Evolutionary conservation across 2,113 vertebrate genomes (phyloP).

Genomic region (Callorhinus ursinus): DNA sequence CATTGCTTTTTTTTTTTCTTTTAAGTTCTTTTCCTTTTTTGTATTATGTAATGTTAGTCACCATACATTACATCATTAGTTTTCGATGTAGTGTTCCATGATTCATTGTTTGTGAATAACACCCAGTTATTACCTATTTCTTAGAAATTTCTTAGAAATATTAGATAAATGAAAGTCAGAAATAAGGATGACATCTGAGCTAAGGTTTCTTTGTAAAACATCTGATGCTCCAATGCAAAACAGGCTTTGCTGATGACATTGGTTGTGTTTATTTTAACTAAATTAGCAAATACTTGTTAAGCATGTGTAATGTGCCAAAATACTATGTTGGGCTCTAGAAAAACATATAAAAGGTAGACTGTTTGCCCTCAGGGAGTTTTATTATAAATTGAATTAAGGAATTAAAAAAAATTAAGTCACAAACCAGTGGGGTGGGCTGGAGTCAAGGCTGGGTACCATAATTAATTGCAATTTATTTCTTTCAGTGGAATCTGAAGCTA

Average conservation of each 20-base stretch:
- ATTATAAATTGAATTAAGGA: not conserved
- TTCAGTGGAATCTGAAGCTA: not conserved
- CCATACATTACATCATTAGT: too few relatives aligned
- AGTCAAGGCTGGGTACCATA: not conserved
- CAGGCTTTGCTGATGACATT: not conserved
- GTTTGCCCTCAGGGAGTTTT: not conserved
- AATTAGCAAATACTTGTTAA: not conserved
- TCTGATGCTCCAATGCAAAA: not conserved
- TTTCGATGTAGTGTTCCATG: too few relatives aligned
- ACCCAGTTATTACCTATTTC: not conserved
- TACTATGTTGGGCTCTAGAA: not conserved
- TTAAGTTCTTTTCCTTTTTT: too few relatives aligned
- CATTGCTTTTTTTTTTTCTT: too few relatives aligned
- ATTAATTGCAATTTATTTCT: conserved; percentile 33
- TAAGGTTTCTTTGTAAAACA: not conserved
- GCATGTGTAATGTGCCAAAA: not conserved
- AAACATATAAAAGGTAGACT: not conserved
- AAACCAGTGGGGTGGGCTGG: not conserved
- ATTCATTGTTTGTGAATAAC: too few relatives aligned
- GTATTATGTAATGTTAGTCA: too few relatives aligned
- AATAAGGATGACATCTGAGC: not conserved
- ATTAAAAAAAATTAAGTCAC: conserved; percentile 2
- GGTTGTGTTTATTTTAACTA: conserved; percentile 14
- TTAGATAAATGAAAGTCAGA: not conserved
- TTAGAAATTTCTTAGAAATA: not conserved